These are phyloP conservation scores for Pocillopora grandis DNA, from an alignment of 92 coral and sea anemone genomes.

Conservation along the genomic window DNA sequence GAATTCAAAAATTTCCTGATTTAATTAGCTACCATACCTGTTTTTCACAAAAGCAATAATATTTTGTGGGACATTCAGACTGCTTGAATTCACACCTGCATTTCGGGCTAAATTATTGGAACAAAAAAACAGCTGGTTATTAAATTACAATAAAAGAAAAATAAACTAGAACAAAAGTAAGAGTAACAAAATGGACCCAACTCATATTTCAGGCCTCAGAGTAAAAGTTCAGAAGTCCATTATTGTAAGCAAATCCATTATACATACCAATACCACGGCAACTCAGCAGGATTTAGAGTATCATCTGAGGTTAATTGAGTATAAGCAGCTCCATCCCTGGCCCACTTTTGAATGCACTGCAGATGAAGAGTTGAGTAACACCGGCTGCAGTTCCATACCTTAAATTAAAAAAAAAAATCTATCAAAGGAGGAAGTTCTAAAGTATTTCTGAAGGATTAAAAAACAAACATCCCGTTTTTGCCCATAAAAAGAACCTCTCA, in stretches of 20 bases:
- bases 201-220: too few relatives aligned
- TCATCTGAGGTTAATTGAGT: conserved; percentile 68
- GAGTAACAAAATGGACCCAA: too few relatives aligned
- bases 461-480: too few relatives aligned
- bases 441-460: too few relatives aligned
- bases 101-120: conserved; percentile 72
- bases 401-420: neutral
- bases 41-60: conserved; percentile 88
- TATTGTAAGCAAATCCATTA: neutral
- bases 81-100: conserved; percentile 89
- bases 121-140: neutral
- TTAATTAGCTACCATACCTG: conserved; percentile 46
- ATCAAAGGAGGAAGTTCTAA: too few relatives aligned
- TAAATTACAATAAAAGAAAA: neutral
- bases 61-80: conserved; percentile 86
- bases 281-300: conserved; percentile 58
- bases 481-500: too few relatives aligned
- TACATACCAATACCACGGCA: conserved; percentile 84
- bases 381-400: conserved; percentile 94
- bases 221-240: too few relatives aligned
- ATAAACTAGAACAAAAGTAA: neutral
- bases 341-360: conserved; percentile 95
- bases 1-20: too few relatives aligned
- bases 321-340: conserved; percentile 86
- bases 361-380: conserved; percentile 87